Evolutionary conservation across 1,140 invertebrate genomes (phyloP).

Genomic region (Orchestia grillus): DNA sequence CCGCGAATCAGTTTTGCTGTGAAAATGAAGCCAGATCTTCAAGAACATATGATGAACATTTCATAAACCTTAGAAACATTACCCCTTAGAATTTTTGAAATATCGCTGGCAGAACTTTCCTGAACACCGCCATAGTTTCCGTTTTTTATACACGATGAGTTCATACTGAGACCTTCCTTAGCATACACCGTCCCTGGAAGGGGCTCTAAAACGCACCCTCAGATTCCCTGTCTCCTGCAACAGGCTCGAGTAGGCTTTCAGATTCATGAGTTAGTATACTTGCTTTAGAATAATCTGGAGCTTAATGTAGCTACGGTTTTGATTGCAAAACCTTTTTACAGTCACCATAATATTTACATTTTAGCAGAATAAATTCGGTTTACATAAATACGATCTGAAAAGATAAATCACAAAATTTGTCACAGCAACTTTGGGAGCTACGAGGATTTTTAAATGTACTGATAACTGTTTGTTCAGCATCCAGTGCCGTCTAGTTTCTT

Average conservation of each 20-base stretch:
- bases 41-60: too few species aligned
- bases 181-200: neutral
- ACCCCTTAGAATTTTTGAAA: too few species aligned
- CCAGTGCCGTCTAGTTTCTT: neutral
- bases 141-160: neutral
- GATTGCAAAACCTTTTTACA: neutral
- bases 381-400: constrained; percentile 38
- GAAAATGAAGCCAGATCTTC: too few species aligned
- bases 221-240: neutral
- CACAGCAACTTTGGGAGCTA: neutral
- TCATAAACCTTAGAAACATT: too few species aligned
- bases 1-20: too few species aligned
- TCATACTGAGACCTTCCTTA: neutral
- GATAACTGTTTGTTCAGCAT: neutral
- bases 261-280: neutral
- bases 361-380: neutral
- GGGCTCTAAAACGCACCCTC: neutral
- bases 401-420: constrained; percentile 25
- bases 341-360: neutral
- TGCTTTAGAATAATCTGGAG: neutral
- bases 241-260: too few species aligned
- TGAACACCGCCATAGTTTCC: too few species aligned
- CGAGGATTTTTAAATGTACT: neutral
- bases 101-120: too few species aligned
- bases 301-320: neutral